A percentile compares a stretch with the other conserved stretches of the same genome.
Evolutionary conservation across 2,113 vertebrate genomes (phyloP).

Genomic region (Tragelaphus scriptus): DNA sequence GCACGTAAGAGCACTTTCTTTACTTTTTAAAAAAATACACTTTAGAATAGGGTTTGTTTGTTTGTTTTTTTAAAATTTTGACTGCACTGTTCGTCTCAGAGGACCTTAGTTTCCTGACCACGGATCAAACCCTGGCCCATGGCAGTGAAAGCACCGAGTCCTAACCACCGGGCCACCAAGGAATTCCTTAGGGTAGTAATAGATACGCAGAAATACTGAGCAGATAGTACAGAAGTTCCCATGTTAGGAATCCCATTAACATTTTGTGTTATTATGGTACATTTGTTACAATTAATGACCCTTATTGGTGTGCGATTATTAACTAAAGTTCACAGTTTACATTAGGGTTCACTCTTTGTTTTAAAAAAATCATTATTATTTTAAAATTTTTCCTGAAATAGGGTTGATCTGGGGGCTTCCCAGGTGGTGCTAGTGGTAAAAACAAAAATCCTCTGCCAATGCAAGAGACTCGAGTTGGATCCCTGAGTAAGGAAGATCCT

Average conservation of each 20-base stretch:
- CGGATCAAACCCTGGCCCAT: background rate
- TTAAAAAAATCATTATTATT: background rate
- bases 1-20: background rate
- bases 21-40: background rate
- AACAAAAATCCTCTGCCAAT: background rate
- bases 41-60: background rate
- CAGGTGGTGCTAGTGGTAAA: background rate
- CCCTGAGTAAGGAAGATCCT: background rate
- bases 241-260: background rate
- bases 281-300: background rate
- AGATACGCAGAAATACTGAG: background rate
- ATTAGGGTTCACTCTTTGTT: background rate
- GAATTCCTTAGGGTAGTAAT: background rate
- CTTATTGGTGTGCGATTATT: background rate
- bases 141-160: background rate
- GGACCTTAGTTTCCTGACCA: background rate
- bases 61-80: background rate
- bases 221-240: background rate
- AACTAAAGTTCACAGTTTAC: background rate
- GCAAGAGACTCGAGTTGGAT: background rate
- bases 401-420: background rate
- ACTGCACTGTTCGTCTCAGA: background rate
- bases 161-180: background rate
- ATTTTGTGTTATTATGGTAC: background rate
- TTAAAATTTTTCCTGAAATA: background rate